Conservation (phyloP, 2,888 invertebrate species). For the Ganaspis brasiliensis region DNA sequence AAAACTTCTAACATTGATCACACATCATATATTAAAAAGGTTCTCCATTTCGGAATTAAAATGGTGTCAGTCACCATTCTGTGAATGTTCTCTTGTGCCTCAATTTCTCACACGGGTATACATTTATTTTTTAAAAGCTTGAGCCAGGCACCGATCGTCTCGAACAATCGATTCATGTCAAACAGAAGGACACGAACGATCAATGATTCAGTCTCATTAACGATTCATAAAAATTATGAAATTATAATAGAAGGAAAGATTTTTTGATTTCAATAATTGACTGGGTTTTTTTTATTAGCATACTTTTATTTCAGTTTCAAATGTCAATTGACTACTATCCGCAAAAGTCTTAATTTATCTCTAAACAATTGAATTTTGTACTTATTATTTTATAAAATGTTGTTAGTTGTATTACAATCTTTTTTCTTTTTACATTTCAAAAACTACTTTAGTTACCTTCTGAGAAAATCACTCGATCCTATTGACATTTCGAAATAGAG, state of each 20-base stretch:
- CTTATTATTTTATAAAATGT: no score
- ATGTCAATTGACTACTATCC: no score
- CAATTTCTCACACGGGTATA: constrained; percentile 44
- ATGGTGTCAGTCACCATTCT: constrained; percentile 66
- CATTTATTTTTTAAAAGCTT: constrained; percentile 11
- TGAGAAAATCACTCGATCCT: no score
- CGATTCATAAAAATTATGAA: neutral
- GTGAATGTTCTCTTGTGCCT: constrained; percentile 54
- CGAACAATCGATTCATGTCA: constrained; percentile 25
- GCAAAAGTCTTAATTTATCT: no score
- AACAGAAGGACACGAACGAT: neutral
- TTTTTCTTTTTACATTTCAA: no score
- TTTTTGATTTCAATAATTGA: neutral
- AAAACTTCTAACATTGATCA: constrained; percentile 36
- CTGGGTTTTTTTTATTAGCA: no score
- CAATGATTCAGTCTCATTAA: neutral
- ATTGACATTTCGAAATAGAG: no score
- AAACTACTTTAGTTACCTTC: no score
- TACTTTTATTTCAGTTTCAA: no score
- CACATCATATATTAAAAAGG: no score
- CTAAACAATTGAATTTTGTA: no score
- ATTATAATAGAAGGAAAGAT: neutral
- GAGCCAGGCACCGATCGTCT: constrained; percentile 12
- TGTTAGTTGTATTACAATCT: no score
- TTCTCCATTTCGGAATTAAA: constrained; percentile 56